Evolutionary conservation across 2,797 vertebrate species (phyloP), one percentile per base, ranked within the genome.

Genomic region (Poecilia picta): DNA sequence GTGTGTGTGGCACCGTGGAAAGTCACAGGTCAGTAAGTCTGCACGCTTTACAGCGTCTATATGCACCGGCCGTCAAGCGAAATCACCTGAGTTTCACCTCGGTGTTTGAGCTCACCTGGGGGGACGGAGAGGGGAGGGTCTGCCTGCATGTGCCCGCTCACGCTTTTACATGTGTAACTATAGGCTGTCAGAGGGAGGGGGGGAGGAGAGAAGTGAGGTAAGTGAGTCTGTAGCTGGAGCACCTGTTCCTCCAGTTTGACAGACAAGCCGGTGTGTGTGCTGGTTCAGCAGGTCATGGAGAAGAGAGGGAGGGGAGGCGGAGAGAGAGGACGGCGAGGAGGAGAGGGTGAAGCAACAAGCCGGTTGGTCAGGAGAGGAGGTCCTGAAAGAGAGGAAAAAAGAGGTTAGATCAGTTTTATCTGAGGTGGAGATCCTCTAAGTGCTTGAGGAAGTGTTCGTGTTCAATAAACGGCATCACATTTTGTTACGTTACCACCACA

Each of bases 211-310:
- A 53, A 80, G 76, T 74, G 93, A 92, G 93, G 90, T 89, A 81
- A 88, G 87, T 83, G 92, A 91, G 93, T 91, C 91, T 78, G 89
- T 90, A 81, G 89, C 89, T 81, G 87, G 84, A 93, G 92, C 96
- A 96, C 95, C 96, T 96, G 96, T 96, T 96, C 85, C 73, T 83
- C 83, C 33, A 39, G 68, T 93, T 95, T 96, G 96, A 96, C 90
- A 79, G 95, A 95, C 95, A 95, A 93, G 94, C 89, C 73, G 74
- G 43, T 46, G 94, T 84, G 95, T 96, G 95, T 95, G 94, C 95
- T 96, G 95, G 88, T 95, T 96, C 95, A 96, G 95, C 96, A 96
- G 95, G 95, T 95, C 95, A 89, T 62, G 51, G 72, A 85, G 88
- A 81, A 72, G 83, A 72, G 83, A 66, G 81, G 59, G 76, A 81